Conservation (phyloP, 2,797 vertebrate genomes). For the Trichosurus vulpecula region DNA sequence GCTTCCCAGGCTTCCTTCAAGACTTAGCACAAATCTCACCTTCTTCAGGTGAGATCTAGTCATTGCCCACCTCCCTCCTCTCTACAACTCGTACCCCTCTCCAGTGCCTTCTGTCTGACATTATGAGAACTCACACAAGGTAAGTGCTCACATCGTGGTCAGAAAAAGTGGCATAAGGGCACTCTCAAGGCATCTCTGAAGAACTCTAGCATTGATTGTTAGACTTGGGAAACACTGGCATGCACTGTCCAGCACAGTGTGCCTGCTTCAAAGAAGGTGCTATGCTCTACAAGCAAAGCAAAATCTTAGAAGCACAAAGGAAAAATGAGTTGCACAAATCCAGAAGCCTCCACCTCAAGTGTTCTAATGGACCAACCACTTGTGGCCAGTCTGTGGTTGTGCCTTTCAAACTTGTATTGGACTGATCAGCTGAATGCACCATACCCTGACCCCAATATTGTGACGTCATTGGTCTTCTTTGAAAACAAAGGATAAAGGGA, state of each 20-base stretch:
- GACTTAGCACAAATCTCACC: background rate
- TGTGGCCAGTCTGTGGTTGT: background rate
- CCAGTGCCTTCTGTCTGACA: background rate
- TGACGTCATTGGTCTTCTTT: background rate
- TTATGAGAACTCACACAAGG: background rate
- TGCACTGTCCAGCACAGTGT: too few relatives aligned
- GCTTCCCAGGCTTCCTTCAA: background rate
- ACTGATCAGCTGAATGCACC: background rate
- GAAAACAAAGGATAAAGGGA: background rate
- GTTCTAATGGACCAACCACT: background rate
- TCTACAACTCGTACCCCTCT: background rate
- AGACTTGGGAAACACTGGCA: background rate
- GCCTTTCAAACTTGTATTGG: background rate
- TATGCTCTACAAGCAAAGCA: background rate
- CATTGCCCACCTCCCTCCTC: background rate
- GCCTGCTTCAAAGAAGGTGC: background rate
- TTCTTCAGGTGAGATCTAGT: background rate
- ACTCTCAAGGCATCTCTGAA: background rate
- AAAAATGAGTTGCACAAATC: background rate
- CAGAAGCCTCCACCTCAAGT: background rate
- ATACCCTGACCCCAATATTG: too few relatives aligned
- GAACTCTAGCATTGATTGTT: background rate
- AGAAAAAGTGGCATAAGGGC: background rate
- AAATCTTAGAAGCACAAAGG: background rate
- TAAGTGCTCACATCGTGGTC: background rate